A percentile compares a stretch with the other conserved stretches of the same genome.
These are phyloP conservation scores for Symphodus melops DNA, from an alignment of 2,113 vertebrate genomes.

Conservation along the genomic window DNA sequence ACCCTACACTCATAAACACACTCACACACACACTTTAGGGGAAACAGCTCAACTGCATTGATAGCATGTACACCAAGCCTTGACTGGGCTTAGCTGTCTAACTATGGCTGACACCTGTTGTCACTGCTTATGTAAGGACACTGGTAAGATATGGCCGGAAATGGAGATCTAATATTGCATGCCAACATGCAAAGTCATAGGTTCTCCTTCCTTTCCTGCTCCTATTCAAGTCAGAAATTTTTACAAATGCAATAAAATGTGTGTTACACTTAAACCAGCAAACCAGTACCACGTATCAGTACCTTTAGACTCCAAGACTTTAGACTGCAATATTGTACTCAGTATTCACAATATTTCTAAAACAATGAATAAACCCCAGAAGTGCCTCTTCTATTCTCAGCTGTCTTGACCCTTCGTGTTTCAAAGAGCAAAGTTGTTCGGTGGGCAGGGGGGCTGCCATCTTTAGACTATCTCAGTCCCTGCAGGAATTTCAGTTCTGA, in stretches of 20 bases:
- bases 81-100: slow-evolving; percentile 39
- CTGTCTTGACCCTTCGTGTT: slow-evolving; percentile 33
- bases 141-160: slow-evolving; percentile 48
- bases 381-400: slow-evolving; percentile 6
- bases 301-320: no score
- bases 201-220: slow-evolving; percentile 10
- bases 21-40: slow-evolving; percentile 26
- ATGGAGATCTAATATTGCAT: slow-evolving; percentile 55
- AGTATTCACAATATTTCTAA: background rate
- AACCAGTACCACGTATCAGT: no score
- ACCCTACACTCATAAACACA: slow-evolving; percentile 47
- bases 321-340: background rate
- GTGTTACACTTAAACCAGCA: no score
- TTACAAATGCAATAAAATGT: no score
- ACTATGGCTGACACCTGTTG: slow-evolving; percentile 71
- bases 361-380: background rate
- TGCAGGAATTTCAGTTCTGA: slow-evolving; percentile 71
- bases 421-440: slow-evolving; percentile 15
- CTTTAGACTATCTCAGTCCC: slow-evolving; percentile 55
- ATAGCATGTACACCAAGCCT: slow-evolving; percentile 52
- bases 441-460: slow-evolving; percentile 32
- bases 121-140: slow-evolving; percentile 64
- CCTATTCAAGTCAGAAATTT: background rate
- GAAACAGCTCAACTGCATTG: slow-evolving; percentile 51
- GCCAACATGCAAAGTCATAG: slow-evolving; percentile 46